Conservation (phyloP, 37 sponge, comb jelly and placozoan genomes). For the Mnemiopsis leidyi region DNA sequence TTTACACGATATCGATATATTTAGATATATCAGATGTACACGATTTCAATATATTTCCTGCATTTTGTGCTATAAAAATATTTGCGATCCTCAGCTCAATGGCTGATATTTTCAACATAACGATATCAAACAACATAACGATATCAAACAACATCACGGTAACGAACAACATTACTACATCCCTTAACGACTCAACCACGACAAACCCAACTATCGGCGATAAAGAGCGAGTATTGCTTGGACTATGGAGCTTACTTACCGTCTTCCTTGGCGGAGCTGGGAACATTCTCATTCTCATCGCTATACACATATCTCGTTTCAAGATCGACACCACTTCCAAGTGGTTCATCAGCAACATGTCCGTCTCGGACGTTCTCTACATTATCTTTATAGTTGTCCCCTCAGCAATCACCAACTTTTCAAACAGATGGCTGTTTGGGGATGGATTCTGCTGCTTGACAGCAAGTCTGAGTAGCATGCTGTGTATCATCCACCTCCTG, state of each 20-base stretch:
- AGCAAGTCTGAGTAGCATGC: neutral
- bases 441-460: neutral
- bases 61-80: too few species aligned
- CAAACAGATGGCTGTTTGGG: conserved; percentile 6
- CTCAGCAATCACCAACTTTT: neutral
- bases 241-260: neutral
- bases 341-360: conserved; percentile 43
- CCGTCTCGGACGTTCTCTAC: conserved; percentile 2
- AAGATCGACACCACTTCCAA: neutral
- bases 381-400: neutral
- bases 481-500: conserved; percentile 36
- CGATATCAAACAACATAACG: too few species aligned
- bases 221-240: neutral
- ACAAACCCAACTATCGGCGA: neutral
- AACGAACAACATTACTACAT: too few species aligned
- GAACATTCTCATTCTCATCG: conserved; percentile 3
- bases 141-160: too few species aligned
- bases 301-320: neutral
- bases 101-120: too few species aligned
- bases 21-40: too few species aligned
- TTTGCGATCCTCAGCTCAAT: too few species aligned
- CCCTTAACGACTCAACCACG: neutral
- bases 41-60: too few species aligned
- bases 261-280: neutral
- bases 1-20: too few species aligned